Conservation (phyloP, 2,888 invertebrate species). For the Drosophila peninsularis region DNA sequence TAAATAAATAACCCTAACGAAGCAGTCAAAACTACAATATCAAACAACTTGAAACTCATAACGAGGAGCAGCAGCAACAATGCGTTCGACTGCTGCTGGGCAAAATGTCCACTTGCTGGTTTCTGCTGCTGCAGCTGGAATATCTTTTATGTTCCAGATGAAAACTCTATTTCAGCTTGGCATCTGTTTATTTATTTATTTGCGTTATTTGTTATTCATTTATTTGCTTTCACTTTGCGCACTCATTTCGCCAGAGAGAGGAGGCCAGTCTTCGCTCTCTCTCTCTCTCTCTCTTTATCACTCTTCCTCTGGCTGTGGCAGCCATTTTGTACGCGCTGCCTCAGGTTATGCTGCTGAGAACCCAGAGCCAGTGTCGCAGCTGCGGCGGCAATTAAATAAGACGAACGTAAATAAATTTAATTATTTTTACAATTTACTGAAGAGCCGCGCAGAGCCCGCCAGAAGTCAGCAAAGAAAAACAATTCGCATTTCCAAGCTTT, state of each 20-base stretch:
- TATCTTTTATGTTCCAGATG: constrained; percentile 32
- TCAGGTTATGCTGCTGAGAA: constrained; percentile 37
- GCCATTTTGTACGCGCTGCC: constrained; percentile 47
- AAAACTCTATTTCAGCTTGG: constrained; percentile 48
- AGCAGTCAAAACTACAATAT: constrained; percentile 34
- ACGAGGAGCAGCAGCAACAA: constrained; percentile 9
- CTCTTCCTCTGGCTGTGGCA: constrained; percentile 19
- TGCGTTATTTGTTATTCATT: constrained; percentile 61
- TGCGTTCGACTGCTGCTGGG: background rate
- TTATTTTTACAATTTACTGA: constrained; percentile 73
- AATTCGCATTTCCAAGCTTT: constrained; percentile 57
- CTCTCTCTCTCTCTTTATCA: constrained; percentile 2
- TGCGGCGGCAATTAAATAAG: constrained; percentile 68
- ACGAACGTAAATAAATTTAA: constrained; percentile 73
- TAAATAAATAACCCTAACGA: constrained; percentile 73
- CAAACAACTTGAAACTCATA: constrained; percentile 16
- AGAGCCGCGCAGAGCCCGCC: constrained; percentile 27
- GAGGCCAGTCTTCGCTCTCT: background rate
- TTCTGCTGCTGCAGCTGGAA: constrained; percentile 35
- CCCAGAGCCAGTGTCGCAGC: constrained; percentile 40
- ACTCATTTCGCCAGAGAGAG: constrained; percentile 5
- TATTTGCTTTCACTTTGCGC: constrained; percentile 57
- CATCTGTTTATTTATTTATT: constrained; percentile 59
- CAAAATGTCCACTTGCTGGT: constrained; percentile 44
- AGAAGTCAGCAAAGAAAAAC: constrained; percentile 73